A percentile compares a stretch with the other conserved stretches of the same genome.
Conservation (phyloP, 2,888 invertebrate species). For the Mesorhabditis spiculigera region DNA sequence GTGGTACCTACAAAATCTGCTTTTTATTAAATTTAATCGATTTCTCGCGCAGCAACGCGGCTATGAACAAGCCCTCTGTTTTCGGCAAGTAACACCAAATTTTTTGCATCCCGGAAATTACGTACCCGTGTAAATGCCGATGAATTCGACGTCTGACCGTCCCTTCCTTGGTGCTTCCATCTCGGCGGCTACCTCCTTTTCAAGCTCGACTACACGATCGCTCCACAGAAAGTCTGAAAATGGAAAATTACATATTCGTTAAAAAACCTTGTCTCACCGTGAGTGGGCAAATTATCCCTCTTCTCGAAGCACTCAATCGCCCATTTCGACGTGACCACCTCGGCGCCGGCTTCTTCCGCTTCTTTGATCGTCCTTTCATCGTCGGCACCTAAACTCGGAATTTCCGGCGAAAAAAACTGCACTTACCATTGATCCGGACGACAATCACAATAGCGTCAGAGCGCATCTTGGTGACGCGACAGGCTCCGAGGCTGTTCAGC, state of each 20-base stretch:
- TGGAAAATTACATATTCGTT: neutral
- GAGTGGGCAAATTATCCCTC: neutral
- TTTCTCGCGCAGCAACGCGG: no score
- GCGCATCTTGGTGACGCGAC: neutral
- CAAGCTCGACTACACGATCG: neutral
- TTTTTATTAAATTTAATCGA: no score
- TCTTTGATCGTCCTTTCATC: neutral
- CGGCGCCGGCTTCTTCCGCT: conserved; percentile 2
- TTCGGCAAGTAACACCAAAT: neutral
- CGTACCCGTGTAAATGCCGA: neutral
- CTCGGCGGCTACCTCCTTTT: neutral
- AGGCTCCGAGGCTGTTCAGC: neutral
- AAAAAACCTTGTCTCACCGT: neutral
- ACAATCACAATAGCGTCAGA: neutral
- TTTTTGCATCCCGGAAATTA: neutral
- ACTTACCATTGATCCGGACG: neutral
- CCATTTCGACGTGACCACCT: neutral
- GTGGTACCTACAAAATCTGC: neutral
- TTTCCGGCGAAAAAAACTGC: neutral
- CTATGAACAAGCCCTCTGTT: no score
- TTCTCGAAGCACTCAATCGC: neutral
- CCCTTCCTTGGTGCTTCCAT: neutral
- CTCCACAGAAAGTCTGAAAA: neutral
- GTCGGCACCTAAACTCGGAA: neutral
- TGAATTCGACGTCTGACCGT: neutral